Evolutionary conservation across 2,888 invertebrate genomes (phyloP).

Genomic region (Podotricha telesiphe): DNA sequence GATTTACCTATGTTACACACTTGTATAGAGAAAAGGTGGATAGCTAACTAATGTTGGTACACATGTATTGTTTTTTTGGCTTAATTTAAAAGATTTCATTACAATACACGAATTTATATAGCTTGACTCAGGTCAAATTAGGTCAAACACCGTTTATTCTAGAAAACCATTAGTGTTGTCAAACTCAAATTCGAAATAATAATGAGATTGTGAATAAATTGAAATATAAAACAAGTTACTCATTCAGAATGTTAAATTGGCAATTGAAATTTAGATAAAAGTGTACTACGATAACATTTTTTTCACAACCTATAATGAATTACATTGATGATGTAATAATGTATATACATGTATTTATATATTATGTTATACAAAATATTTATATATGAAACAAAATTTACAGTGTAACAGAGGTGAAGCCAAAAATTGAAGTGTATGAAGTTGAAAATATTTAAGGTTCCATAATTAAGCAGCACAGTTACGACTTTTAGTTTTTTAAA

Average conservation of each 20-base stretch:
- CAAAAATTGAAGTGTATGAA: no score
- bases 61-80: not conserved
- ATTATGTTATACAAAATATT: no score
- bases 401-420: no score
- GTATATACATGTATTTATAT: not conserved
- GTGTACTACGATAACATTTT: not conserved
- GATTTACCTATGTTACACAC: no score
- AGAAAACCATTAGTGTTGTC: constrained; percentile 2
- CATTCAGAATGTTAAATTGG: not conserved
- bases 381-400: no score
- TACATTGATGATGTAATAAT: not conserved
- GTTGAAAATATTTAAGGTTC: no score
- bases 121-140: not conserved
- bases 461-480: no score
- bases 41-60: not conserved
- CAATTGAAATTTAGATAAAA: not conserved
- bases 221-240: not conserved
- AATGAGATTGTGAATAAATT: not conserved
- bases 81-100: not conserved
- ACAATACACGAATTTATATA: not conserved
- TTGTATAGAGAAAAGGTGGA: not conserved
- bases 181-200: not conserved
- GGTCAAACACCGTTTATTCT: not conserved
- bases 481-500: no score
- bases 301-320: not conserved